Conservation (phyloP, 2,797 vertebrate genomes). For the Peromyscus eremicus region DNA sequence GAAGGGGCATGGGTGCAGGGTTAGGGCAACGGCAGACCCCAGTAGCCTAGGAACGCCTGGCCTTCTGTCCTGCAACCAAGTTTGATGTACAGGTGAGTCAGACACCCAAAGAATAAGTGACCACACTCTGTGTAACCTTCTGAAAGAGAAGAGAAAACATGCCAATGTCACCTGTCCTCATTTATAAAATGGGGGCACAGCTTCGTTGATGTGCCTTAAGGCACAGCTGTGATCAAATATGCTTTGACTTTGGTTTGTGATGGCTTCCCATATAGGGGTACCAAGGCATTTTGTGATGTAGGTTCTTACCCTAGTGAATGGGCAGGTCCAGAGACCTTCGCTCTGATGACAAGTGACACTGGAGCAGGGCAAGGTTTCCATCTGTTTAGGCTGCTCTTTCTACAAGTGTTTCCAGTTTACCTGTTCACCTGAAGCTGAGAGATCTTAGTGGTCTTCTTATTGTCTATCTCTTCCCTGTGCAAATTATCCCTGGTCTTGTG, state of each 20-base stretch:
- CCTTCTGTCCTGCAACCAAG: neutral
- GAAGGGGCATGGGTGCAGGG: neutral
- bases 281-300: neutral
- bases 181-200: neutral
- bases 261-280: neutral
- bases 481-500: neutral
- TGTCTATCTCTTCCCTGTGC: neutral
- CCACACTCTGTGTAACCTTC: neutral
- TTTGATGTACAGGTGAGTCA: neutral
- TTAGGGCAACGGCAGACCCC: neutral
- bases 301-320: neutral
- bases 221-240: rapidly evolving
- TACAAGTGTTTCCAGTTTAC: neutral
- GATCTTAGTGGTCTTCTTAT: neutral
- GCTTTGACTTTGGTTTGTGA: neutral
- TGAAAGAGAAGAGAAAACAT: neutral
- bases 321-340: neutral
- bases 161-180: neutral
- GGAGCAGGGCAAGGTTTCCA: neutral
- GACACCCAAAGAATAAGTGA: neutral
- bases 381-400: neutral
- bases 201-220: neutral
- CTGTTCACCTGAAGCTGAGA: neutral
- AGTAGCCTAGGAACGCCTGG: neutral
- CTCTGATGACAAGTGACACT: neutral